Evolutionary conservation across 2,113 vertebrate species (phyloP).

Genomic region (Pelmatolapia mariae): DNA sequence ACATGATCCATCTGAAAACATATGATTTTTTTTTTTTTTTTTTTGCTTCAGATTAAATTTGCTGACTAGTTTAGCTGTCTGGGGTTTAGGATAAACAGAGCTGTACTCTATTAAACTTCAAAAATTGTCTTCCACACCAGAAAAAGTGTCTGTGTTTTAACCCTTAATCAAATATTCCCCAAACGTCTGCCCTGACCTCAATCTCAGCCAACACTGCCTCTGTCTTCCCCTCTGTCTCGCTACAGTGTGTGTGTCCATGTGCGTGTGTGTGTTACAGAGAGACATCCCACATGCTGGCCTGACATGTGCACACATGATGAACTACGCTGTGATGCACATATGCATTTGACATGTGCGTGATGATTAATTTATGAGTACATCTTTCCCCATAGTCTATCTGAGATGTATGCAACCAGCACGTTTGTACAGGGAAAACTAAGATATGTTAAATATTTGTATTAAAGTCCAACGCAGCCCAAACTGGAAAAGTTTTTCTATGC

Average conservation of each 20-base stretch:
- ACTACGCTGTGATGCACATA: neutral
- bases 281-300: neutral
- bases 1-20: neutral
- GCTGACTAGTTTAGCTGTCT: neutral
- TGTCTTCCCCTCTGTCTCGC: neutral
- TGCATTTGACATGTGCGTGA: neutral
- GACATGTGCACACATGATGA: neutral
- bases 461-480: neutral
- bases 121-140: neutral
- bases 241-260: neutral
- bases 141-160: constrained; percentile 11
- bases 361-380: constrained; percentile 17
- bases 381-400: neutral
- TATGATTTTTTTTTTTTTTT: neutral
- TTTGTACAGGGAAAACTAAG: neutral
- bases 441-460: neutral
- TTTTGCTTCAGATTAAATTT: constrained; percentile 4
- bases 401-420: neutral
- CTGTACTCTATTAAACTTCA: neutral
- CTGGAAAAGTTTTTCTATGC: neutral
- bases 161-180: constrained; percentile 31
- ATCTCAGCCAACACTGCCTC: neutral
- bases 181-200: constrained; percentile 21
- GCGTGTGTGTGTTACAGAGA: neutral
- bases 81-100: constrained; percentile 4